Base-by-base conservation (phyloP, 2,797 vertebrate species). In the Aulostomus chinensis region DNA sequence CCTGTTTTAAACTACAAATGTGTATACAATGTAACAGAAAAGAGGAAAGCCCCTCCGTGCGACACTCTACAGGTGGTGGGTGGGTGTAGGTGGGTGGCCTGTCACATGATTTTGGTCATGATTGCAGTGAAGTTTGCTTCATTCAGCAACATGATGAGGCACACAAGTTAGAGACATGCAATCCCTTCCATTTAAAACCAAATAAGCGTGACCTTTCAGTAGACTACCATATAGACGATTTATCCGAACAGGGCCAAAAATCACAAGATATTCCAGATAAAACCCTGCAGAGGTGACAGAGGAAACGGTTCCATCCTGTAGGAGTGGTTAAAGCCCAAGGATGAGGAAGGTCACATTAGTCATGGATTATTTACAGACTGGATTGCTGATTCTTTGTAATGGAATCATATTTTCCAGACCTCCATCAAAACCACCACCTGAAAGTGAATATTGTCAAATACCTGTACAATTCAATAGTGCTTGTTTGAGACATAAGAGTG, bases 321-420 rank as follows among this genome's bases (percentile, higher is more conserved):
- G 46, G 54, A 33, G 1, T 2, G 40, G 34, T 67, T 62, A 43
- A 63, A 79, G 41, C 46, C 56, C 58, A 28, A n/a, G 29, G 45
- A 47, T 50, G 6, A 20, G 30, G 34, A 37, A 35, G 10, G 16
- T 42, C 16, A 34, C 13, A 36, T 39, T 30, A 36, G 18, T 10
- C 36, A 36, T 63, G 17, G 49, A 65, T 32, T 83, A 87, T 87
- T 76, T 85, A 88, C 85, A 86, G 32, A 39, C 59, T 68, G 30
- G 29, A 51, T 54, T 52, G 35, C 65, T 55, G 42, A 42, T 49
- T 26, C 3, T 29, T 51, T 49, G 30, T 39, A 36, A 41, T 4
- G 1, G 41, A 18, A 46, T 24, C 11, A 54, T 26, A 30, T 35
- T 37, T 63, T 11, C 9, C 49, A 62, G 41, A 37, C 40, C 20